phyloP scores from a whole-genome alignment of 2,888 invertebrate species.

The Nysson spinosus region DNA sequence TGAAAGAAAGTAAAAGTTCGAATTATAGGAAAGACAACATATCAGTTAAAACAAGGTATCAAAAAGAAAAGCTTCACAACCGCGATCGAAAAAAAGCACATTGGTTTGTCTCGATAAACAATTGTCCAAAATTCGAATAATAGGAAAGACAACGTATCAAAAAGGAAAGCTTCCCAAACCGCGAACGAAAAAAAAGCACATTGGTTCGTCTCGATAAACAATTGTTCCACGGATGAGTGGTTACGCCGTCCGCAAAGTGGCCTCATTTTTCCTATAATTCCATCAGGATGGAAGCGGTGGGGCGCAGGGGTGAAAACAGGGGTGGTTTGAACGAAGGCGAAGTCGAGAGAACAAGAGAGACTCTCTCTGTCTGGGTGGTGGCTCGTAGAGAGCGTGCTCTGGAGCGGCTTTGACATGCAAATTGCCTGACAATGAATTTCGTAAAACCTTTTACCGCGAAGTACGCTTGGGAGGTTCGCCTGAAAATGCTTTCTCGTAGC shows the following conservation, averaged over 20 bases:
- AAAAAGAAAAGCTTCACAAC: background rate
- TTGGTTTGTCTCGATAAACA: constrained; percentile 40
- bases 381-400: constrained; percentile 60
- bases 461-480: constrained; percentile 61
- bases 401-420: constrained; percentile 74
- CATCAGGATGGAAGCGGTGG: constrained; percentile 46
- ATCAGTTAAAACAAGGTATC: background rate
- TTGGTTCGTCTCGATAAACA: constrained; percentile 41
- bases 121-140: too few relatives aligned
- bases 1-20: too few relatives aligned
- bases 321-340: constrained; percentile 6
- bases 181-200: background rate
- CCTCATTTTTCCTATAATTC: constrained; percentile 66
- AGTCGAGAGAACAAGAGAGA: constrained; percentile 32
- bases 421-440: constrained; percentile 76
- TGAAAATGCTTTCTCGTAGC: constrained; percentile 34
- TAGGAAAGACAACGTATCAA: background rate
- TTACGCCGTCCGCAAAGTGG: constrained; percentile 58
- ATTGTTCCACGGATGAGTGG: constrained; percentile 12
- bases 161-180: background rate
- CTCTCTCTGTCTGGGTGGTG: constrained; percentile 41
- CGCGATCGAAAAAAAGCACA: background rate
- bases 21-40: background rate
- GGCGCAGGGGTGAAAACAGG: constrained; percentile 7
- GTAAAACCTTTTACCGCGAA: constrained; percentile 75